Conservation (phyloP, 2,888 invertebrate species). For the Chymomyza procnemis region DNA sequence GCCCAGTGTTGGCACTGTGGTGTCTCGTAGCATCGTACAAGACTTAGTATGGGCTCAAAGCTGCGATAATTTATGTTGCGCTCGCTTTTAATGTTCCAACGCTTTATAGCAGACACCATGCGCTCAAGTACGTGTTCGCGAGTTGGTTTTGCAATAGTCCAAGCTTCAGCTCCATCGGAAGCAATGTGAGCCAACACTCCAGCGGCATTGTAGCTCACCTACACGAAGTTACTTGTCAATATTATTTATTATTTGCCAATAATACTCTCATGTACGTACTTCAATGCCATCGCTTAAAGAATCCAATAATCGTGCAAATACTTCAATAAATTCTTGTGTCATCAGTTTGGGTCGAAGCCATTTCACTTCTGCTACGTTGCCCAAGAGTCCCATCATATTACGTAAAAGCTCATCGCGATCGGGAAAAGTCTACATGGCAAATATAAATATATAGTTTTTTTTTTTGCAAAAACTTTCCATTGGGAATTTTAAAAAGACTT, state of each 20-base stretch:
- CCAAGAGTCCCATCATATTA: slow-evolving; percentile 98
- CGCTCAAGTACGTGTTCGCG: slow-evolving; percentile 85
- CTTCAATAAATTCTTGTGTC: slow-evolving; percentile 89
- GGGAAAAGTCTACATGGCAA: slow-evolving; percentile 89
- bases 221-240: slow-evolving; percentile 36
- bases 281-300: slow-evolving; percentile 96
- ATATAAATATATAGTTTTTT: neutral
- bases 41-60: slow-evolving; percentile 94
- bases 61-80: slow-evolving; percentile 98
- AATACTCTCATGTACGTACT: slow-evolving; percentile 80
- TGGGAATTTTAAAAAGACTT: slow-evolving; percentile 54
- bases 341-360: slow-evolving; percentile 89
- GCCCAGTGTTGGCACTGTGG: slow-evolving; percentile 98
- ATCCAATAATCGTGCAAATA: slow-evolving; percentile 91
- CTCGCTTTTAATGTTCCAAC: slow-evolving; percentile 92
- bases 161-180: slow-evolving; percentile 91
- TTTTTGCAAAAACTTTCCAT: neutral
- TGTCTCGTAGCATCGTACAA: slow-evolving; percentile 90
- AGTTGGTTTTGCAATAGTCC: slow-evolving; percentile 87
- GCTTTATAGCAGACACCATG: slow-evolving; percentile 89
- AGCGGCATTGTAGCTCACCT: slow-evolving; percentile 96
- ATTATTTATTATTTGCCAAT: slow-evolving; percentile 1
- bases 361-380: slow-evolving; percentile 97
- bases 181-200: slow-evolving; percentile 97
- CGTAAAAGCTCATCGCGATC: slow-evolving; percentile 93